These are phyloP conservation scores for Drosophila sordidula DNA, from an alignment of 2,888 invertebrate genomes.

Conservation along the genomic window DNA sequence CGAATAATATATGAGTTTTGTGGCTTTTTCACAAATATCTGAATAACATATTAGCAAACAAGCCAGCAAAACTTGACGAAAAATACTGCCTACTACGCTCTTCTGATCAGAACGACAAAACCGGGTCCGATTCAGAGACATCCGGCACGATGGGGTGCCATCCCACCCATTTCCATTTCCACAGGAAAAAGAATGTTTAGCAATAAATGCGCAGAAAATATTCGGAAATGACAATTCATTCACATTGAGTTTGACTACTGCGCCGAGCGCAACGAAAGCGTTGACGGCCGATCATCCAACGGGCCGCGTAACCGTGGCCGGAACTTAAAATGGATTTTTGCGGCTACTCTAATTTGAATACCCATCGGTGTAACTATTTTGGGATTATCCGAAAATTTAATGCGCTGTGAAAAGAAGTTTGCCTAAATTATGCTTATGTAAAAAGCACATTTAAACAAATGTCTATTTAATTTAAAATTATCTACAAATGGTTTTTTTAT, in stretches of 20 bases:
- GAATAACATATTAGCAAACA: neutral
- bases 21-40: too few relatives aligned
- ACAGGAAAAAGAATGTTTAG: too few relatives aligned
- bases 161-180: too few relatives aligned
- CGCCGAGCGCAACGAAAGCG: slow-evolving; percentile 16
- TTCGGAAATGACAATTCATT: slow-evolving; percentile 72
- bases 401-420: slow-evolving; percentile 27
- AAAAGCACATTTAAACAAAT: too few relatives aligned
- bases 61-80: neutral
- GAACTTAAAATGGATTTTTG: slow-evolving; percentile 71
- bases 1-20: too few relatives aligned
- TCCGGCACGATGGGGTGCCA: too few relatives aligned
- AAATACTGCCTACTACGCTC: neutral
- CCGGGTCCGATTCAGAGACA: too few relatives aligned
- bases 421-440: neutral
- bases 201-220: slow-evolving; percentile 49
- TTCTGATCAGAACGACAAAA: neutral
- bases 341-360: slow-evolving; percentile 68
- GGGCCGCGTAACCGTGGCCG: slow-evolving; percentile 42
- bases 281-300: slow-evolving; percentile 38
- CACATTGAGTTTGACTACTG: slow-evolving; percentile 37
- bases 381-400: slow-evolving; percentile 14
- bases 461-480: neutral
- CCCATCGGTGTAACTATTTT: slow-evolving; percentile 46
- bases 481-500: neutral